A percentile compares a stretch with the other conserved stretches of the same genome.
These are phyloP conservation scores for Xestia sexstrigata DNA, from an alignment of 2,888 invertebrate genomes.

Conservation along the genomic window DNA sequence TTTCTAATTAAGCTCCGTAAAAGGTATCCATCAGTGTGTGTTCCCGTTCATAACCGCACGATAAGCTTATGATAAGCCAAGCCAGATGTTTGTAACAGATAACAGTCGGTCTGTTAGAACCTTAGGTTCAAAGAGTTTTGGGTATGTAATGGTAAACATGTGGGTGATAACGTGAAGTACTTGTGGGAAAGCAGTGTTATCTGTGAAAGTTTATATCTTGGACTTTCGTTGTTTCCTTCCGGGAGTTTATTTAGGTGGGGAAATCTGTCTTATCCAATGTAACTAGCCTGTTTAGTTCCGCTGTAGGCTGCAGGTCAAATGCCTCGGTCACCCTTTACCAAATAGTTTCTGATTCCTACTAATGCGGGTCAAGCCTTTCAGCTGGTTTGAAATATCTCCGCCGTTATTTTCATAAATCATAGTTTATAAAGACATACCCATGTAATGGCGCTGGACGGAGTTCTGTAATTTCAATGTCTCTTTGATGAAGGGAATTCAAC, in stretches of 20 bases:
- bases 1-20: conserved; percentile 11
- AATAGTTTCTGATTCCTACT: no score
- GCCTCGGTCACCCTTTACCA: not conserved
- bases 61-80: conserved; percentile 50
- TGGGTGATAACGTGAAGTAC: conserved; percentile 36
- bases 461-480: no score
- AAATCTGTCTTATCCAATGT: not conserved
- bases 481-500: not conserved
- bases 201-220: conserved; percentile 8
- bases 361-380: not conserved
- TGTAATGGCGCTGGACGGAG: no score
- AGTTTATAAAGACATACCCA: not conserved
- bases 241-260: not conserved
- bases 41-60: conserved; percentile 45
- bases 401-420: not conserved
- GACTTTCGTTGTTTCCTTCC: not conserved
- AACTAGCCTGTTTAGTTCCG: not conserved
- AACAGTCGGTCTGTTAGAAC: conserved; percentile 47
- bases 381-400: not conserved
- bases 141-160: conserved; percentile 40
- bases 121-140: conserved; percentile 39
- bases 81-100: conserved; percentile 53
- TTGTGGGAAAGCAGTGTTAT: conserved; percentile 3
- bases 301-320: no score
- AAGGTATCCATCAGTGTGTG: conserved; percentile 24